phyloP scores from a whole-genome alignment of 2,797 vertebrate species.

The Labroides dimidiatus region DNA sequence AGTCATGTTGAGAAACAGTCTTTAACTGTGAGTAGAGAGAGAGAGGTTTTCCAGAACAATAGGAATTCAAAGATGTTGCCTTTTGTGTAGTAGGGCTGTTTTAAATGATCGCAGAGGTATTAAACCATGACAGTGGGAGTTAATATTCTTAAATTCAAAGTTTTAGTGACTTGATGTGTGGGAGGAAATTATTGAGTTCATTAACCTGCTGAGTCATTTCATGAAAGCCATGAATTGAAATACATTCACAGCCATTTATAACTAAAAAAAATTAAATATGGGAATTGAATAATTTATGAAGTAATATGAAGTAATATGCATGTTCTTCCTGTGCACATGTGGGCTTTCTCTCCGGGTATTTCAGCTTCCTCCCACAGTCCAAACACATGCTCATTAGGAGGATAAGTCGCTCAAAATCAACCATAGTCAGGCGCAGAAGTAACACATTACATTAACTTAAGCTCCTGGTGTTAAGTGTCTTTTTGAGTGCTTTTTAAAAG shows the following conservation, averaged over 20 bases:
- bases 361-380: too few species aligned
- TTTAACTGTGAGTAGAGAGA: not conserved
- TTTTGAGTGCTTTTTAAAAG: too few species aligned
- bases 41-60: not conserved
- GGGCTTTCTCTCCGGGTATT: too few species aligned
- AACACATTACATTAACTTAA: too few species aligned
- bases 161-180: conserved; percentile 35
- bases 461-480: too few species aligned
- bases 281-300: not conserved
- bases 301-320: not conserved
- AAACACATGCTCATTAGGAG: too few species aligned
- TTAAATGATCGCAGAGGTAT: not conserved
- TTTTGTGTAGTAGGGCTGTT: not conserved
- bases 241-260: not conserved
- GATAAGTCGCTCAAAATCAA: too few species aligned
- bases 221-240: conserved; percentile 7
- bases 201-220: conserved; percentile 40
- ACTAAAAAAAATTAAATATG: not conserved
- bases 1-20: conserved; percentile 25
- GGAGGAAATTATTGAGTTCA: conserved; percentile 19
- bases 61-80: not conserved
- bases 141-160: conserved; percentile 4
- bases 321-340: too few species aligned
- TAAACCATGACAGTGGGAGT: conserved; percentile 10
- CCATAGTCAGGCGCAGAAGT: too few species aligned